Evolutionary conservation across 92 coral and sea anemone species (phyloP).

Genomic region (Porites rus): DNA sequence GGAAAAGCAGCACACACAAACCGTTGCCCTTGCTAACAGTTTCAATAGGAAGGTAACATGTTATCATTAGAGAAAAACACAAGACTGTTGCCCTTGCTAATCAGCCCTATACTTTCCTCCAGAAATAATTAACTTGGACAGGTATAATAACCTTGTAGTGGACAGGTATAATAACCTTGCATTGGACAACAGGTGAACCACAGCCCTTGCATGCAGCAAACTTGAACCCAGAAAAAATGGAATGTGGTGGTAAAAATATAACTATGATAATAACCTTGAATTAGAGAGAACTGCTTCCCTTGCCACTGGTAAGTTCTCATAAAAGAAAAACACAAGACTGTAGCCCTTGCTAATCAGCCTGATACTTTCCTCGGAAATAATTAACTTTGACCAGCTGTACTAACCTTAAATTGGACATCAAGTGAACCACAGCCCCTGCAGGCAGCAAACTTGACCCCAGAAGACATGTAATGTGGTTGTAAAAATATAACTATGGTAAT

Average conservation of each 20-base stretch:
- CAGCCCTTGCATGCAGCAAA: conserved; percentile 32
- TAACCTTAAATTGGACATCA: too few relatives aligned
- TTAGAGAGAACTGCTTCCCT: conserved; percentile 20
- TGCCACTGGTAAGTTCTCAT: not conserved
- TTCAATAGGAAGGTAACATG: conserved; percentile 13
- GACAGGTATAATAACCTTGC: too few relatives aligned
- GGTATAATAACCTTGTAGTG: too few relatives aligned
- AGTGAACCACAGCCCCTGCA: too few relatives aligned
- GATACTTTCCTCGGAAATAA: not conserved
- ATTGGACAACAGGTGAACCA: conserved; percentile 6
- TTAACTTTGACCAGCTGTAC: not conserved
- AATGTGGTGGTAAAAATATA: not conserved
- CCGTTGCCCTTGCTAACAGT: conserved; percentile 13
- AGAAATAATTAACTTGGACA: conserved; percentile 9
- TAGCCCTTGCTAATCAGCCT: conserved; percentile 27
- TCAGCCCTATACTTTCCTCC: conserved; percentile 10
- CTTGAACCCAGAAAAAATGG: not conserved
- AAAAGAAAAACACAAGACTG: not conserved
- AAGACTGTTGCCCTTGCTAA: conserved; percentile 19
- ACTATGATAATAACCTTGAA: not conserved
- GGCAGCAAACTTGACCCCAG: too few relatives aligned
- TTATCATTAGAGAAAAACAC: conserved; percentile 7
- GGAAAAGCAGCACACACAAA: too few relatives aligned
- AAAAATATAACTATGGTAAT: too few relatives aligned
- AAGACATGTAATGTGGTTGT: too few relatives aligned